These are phyloP conservation scores for Cheirogaleus major DNA, from an alignment of 2,797 vertebrate species.

Conservation along the genomic window DNA sequence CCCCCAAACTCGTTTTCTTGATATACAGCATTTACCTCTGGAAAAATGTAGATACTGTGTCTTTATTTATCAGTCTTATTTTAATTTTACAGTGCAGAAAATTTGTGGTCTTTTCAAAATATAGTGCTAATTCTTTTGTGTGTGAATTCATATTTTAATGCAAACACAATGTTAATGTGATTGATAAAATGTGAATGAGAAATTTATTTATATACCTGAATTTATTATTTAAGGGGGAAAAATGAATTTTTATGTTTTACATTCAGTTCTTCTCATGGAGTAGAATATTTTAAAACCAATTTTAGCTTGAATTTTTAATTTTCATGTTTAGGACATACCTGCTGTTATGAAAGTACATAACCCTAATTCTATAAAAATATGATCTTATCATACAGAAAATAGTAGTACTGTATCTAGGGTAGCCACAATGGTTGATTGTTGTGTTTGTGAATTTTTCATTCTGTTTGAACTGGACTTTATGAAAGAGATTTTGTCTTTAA, in stretches of 20 bases:
- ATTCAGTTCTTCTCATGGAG: not conserved
- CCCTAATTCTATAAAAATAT: not conserved
- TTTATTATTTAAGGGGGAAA: not conserved
- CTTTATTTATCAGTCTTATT: constrained; percentile 18
- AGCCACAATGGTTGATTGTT: not conserved
- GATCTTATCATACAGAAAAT: not conserved
- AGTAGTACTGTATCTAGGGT: not conserved
- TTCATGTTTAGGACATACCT: not conserved
- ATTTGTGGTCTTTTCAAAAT: constrained; percentile 38
- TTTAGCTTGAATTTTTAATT: constrained; percentile 14
- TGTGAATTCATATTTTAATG: constrained; percentile 30
- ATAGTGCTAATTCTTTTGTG: not conserved
- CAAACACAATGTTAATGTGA: constrained; percentile 1
- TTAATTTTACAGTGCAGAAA: constrained; percentile 34
- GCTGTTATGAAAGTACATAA: not conserved
- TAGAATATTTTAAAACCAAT: constrained; percentile 41
- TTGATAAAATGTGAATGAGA: constrained; percentile 14
- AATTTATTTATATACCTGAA: constrained; percentile 12
- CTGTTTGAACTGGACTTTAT: not conserved
- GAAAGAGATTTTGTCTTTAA: not conserved
- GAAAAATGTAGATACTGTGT: not conserved
- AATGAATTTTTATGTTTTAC: constrained; percentile 1
- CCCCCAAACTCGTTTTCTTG: not conserved
- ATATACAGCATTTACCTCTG: not conserved
- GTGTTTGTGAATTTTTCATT: not conserved